Base-by-base conservation (phyloP, 2,888 invertebrate genomes). In the Ectobius pallidus region DNA sequence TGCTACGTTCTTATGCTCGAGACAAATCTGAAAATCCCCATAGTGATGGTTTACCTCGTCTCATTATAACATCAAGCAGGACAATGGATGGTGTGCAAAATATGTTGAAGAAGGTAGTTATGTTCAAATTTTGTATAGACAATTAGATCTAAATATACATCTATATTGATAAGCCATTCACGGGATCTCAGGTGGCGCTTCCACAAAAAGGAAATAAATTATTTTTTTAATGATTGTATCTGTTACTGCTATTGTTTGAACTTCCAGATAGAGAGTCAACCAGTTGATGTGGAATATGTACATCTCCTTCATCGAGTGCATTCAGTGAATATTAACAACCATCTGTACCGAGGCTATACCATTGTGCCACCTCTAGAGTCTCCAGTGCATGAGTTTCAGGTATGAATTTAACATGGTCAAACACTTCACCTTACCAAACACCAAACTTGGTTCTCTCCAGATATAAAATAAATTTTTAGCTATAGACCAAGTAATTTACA, bases 281-380 rank as follows among this genome's bases (percentile, higher is more conserved):
- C 73, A 9, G n/a, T 73, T 16, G 75, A 76, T 63, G 46, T 67
- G 3, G 76, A 76, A 63, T 73, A 69, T 49, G 58, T 75, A 11
- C 70, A 68, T 25, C 63, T 79, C 3, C 73, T 85, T 30, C 77
- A 78, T 4, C 77, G 79, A 27, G 77, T 80, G 1, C 76, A 78
- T 68, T 69, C 79, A 18, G 46, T 61, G n/a, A 78, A 80, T 27
- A 78, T 82, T 7, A 79, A 80, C n/a, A 78, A 81, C 11, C 84
- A 85, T 76, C 83, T 84, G 2, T 86, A 82, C 80, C 80, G 87
- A 73, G 87, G 87, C 4, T 86, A 80, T 78, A 80, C 84, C 20
- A 77, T 87, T 63, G 27, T 74, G 3, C 49, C 49, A 52, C 2
- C 52, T 49, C 32, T 14, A 0, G 52, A 52, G 63, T 63, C 46